Evolutionary conservation across 2,797 vertebrate species (phyloP).

Genomic region (Zonotrichia albicollis): DNA sequence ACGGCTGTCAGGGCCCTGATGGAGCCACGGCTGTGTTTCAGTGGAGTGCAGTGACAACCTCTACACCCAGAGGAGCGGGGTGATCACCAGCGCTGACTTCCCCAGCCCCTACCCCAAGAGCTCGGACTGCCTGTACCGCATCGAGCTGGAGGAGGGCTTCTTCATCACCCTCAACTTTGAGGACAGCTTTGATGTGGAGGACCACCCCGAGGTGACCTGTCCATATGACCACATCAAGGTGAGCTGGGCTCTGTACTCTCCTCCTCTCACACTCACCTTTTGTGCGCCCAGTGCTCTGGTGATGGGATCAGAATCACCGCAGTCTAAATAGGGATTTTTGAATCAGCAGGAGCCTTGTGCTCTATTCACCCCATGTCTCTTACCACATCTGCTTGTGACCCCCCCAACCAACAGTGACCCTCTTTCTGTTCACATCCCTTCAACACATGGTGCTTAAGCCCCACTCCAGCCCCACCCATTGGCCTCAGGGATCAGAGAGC

Average conservation of each 20-base stretch:
- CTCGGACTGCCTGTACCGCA: slow-evolving; percentile 86
- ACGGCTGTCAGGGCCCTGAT: background rate
- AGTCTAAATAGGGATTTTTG: background rate
- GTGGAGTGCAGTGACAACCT: slow-evolving; percentile 91
- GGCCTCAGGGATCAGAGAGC: background rate
- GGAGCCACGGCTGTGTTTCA: slow-evolving; percentile 63
- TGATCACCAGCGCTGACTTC: slow-evolving; percentile 85
- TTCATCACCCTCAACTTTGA: slow-evolving; percentile 87
- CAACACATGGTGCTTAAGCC: background rate
- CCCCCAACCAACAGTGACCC: background rate
- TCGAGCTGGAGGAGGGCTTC: slow-evolving; percentile 88
- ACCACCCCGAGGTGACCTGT: slow-evolving; percentile 89
- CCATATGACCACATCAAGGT: slow-evolving; percentile 95
- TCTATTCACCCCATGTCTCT: background rate
- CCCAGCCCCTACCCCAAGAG: slow-evolving; percentile 92
- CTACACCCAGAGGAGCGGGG: slow-evolving; percentile 85
- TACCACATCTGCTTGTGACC: background rate
- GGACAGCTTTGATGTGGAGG: slow-evolving; percentile 89
- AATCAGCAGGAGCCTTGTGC: background rate
- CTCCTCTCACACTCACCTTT: rapidly evolving
- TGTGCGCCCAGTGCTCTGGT: background rate
- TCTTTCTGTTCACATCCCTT: background rate
- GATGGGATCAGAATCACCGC: background rate
- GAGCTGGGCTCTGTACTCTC: background rate
- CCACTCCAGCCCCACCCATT: background rate